phyloP scores from a whole-genome alignment of 2,113 vertebrate species.

The Leptocoma aspasia region DNA sequence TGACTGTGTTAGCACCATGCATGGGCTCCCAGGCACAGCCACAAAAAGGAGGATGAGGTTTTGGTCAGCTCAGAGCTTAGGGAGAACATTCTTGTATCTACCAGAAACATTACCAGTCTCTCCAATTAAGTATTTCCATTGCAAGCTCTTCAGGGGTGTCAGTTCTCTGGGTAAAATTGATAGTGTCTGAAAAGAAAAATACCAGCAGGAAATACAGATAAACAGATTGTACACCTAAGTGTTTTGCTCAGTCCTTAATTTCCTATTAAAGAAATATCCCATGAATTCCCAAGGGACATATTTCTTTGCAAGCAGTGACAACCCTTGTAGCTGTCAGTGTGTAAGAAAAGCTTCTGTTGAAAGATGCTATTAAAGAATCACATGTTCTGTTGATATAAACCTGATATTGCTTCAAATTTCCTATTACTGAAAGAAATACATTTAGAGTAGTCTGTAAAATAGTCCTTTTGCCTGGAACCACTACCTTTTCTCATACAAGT shows the following conservation, averaged over 20 bases:
- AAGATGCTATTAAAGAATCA: neutral
- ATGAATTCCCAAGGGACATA: rapidly evolving
- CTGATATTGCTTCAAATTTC: neutral
- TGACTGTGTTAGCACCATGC: neutral
- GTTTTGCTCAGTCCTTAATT: neutral
- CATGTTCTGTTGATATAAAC: neutral
- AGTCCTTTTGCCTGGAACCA: neutral
- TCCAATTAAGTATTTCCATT: neutral
- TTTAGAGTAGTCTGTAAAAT: neutral
- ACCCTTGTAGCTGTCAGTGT: neutral
- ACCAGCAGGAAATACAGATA: neutral
- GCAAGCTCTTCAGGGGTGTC: neutral
- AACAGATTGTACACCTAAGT: neutral
- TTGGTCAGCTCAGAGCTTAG: neutral
- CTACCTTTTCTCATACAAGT: neutral
- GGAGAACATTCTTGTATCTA: neutral
- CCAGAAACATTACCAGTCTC: neutral
- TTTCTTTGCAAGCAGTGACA: neutral
- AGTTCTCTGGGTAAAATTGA: neutral
- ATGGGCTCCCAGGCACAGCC: neutral
- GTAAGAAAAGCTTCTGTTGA: neutral
- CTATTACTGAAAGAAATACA: neutral
- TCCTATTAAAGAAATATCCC: neutral
- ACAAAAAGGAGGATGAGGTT: neutral
- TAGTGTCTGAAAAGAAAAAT: neutral